Evolutionary conservation across 1,140 invertebrate species (phyloP), one percentile per base, ranked within the genome.

Genomic region (Megalopta genalis): DNA sequence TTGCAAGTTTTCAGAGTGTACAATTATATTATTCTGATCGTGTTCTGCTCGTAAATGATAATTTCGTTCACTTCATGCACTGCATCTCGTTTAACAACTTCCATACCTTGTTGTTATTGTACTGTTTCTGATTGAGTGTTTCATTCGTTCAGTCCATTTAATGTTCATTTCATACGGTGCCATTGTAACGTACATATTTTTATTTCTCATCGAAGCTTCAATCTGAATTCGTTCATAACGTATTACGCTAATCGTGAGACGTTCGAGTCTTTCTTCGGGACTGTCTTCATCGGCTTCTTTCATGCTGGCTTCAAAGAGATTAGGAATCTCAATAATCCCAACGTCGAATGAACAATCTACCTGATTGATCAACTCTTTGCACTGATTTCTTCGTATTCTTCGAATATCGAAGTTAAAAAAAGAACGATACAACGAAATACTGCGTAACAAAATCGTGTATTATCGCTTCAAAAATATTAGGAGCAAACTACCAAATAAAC

Each of bases 61-160:
- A 70, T 39, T 59, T 23, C n/a, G 32, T 59, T 39, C 52, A 23
- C 21, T 21, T 60, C 68, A n/a, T 62, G 49, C 27, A 7, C 23
- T 21, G 69, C 23, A 23, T 69, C 18, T 32, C 65, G 68, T 25
- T 37, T 39, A 27, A 76, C 25, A 54, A 75, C 16, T 32, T 65
- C n/a, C n/a, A n/a, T n/a, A n/a, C 39, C 65, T 52, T 54, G 0
- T 52, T 32, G 10, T 18, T 6, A n/a, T 32, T 4, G 32, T 32
- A 32, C 12, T 4, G 6, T 23, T 64, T 4, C 1, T 9, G 14
- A 64, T 64, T 9, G 1, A 52, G 62, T 57, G 23, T 74, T 66
- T 25, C 10, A 57, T 46, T n/a, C n/a, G 42, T 60, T n/a, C 23
- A 57, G 54, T 65, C 16, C 18, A 59, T 25, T 60, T 46, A 14